Evolutionary conservation across 2,797 vertebrate species (phyloP).

Genomic region (Otolemur crassicaudatus): DNA sequence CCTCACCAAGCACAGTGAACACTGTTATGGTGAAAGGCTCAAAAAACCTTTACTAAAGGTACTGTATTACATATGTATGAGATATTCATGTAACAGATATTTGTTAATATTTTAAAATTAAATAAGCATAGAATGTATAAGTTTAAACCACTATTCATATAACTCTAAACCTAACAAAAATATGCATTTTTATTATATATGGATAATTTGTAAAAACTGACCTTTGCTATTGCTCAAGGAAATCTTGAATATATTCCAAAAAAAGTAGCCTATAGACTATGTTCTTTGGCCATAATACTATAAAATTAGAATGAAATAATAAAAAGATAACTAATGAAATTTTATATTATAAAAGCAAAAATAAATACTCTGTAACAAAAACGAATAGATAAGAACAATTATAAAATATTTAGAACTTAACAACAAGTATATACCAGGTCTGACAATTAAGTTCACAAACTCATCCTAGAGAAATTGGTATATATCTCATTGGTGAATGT

Average conservation of each 20-base stretch:
- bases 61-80: no score
- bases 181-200: not conserved
- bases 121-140: not conserved
- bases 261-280: not conserved
- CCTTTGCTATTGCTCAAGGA: not conserved
- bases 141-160: slow-evolving; percentile 15
- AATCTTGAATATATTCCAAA: not conserved
- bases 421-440: not conserved
- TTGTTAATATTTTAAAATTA: no score
- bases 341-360: slow-evolving; percentile 20
- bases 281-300: not conserved
- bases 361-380: not conserved
- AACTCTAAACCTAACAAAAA: slow-evolving; percentile 17
- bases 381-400: not conserved
- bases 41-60: no score
- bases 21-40: no score
- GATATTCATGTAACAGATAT: no score
- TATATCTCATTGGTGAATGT: no score
- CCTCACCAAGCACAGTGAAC: no score
- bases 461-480: no score
- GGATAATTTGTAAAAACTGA: not conserved
- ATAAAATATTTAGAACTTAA: not conserved
- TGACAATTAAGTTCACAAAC: no score
- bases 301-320: slow-evolving; percentile 1
- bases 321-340: not conserved